Evolutionary conservation across 1,140 invertebrate species (phyloP), one percentile per base, ranked within the genome.

Genomic region (Calliopsis andreniformis): DNA sequence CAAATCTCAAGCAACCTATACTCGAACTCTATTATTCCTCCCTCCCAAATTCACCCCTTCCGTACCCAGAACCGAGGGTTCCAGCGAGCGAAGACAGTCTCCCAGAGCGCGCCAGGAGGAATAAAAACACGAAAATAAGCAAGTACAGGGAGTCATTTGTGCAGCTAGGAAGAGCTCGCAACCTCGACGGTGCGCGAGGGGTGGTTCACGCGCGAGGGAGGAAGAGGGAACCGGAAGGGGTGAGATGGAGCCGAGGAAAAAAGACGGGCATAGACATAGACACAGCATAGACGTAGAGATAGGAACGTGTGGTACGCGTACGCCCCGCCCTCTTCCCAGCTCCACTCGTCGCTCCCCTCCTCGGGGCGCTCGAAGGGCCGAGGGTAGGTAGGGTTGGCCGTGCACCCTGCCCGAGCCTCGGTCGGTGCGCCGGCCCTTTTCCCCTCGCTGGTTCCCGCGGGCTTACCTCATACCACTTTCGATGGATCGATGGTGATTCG

Each of bases 401-500:
- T 80, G 71, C 35, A 75, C 58, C 78, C 75, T 77, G 81, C 66
- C 47, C 62, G 61, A 77, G 25, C 23, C 59, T 56, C 53, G 14
- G 43, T 42, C 64, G 23, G 16, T 35, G 39, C 45, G n/a, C 2
- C 39, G n/a, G 4, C 30, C 56, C 30, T 8, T 62, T 51, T 64
- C 47, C 42, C 42, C 61, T 45, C 53, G n/a, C 47, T 59, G 35
- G 28, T 63, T 61, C 63, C 79, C 71, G 42, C 45, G 12, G 66
- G 72, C 42, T 28, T 39, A 23, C 80, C 79, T 39, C 83, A 85
- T 79, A 85, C 78, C 78, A 85, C 72, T 80, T 73, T 72, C 79
- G 61, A 70, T 79, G 81, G 83, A 91, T 91, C 89, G 89, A 90
- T 85, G 79, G 69, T 63, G 42, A 80, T 56, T 87, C 88, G 79